Conservation (phyloP, 2,888 invertebrate genomes). For the Eubasilissa splendida region DNA sequence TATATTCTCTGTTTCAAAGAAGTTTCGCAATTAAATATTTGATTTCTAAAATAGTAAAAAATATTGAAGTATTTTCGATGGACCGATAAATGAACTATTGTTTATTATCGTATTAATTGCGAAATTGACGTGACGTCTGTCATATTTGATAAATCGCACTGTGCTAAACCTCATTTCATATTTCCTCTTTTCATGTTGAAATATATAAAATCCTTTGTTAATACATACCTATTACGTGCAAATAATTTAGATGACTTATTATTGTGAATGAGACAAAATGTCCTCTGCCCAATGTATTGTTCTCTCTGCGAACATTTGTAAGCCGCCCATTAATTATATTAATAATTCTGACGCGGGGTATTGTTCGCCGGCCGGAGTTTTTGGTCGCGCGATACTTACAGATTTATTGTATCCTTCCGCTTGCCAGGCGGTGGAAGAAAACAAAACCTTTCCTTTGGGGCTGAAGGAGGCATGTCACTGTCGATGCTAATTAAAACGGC, state of each 20-base stretch:
- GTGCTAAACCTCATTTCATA: too few species aligned
- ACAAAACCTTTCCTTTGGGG: background rate
- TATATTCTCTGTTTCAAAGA: too few species aligned
- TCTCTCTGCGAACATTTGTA: slow-evolving; percentile 13
- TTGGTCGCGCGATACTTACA: slow-evolving; percentile 15
- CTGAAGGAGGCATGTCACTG: slow-evolving; percentile 25
- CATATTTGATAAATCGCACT: too few species aligned
- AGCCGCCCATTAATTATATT: slow-evolving; percentile 35
- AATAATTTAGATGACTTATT: slow-evolving; percentile 1
- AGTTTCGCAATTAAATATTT: too few species aligned
- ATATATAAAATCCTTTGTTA: too few species aligned
- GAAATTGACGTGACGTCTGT: too few species aligned
- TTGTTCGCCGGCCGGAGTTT: slow-evolving; percentile 30
- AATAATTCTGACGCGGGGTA: slow-evolving; percentile 37
- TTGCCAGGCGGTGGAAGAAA: slow-evolving; percentile 2
- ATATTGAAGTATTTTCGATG: too few species aligned
- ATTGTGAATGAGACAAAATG: slow-evolving; percentile 20
- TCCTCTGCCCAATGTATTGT: slow-evolving; percentile 1
- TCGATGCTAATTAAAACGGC: slow-evolving; percentile 46
- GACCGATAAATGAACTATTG: too few species aligned
- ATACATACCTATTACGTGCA: background rate
- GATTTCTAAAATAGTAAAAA: too few species aligned
- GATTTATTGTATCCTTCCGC: slow-evolving; percentile 39
- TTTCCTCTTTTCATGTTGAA: too few species aligned
- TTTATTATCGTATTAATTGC: too few species aligned